Conservation (phyloP, 2,888 invertebrate genomes). For the Acronicta aceris region DNA sequence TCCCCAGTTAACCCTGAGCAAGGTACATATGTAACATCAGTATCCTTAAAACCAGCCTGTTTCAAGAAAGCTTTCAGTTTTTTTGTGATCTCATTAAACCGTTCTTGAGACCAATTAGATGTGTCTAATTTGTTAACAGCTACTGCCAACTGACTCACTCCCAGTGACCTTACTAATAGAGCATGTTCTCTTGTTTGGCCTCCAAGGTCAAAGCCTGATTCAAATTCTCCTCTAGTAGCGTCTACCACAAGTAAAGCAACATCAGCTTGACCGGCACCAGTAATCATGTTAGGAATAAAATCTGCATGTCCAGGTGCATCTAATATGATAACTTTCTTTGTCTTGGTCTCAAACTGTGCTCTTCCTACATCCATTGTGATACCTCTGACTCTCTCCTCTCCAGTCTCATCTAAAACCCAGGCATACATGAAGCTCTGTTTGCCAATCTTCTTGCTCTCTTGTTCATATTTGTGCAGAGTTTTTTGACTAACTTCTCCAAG, state of each 20-base stretch:
- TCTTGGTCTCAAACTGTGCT: constrained; percentile 96
- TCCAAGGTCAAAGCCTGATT: constrained; percentile 99
- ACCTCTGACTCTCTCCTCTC: constrained; percentile 98
- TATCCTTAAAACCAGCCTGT: constrained; percentile 97
- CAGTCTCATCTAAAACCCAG: constrained; percentile 99
- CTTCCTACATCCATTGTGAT: constrained; percentile 99
- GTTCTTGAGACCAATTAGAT: constrained; percentile 96
- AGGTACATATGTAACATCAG: constrained; percentile 96
- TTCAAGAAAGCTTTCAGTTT: constrained; percentile 95
- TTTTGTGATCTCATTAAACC: constrained; percentile 96
- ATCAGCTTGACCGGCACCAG: constrained; percentile 99
- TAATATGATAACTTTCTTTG: constrained; percentile 94
- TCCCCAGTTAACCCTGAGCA: constrained; percentile 99
- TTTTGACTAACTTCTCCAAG: constrained; percentile 96
- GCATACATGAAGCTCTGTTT: constrained; percentile 99
- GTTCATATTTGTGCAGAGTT: constrained; percentile 98
- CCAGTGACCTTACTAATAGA: constrained; percentile 95
- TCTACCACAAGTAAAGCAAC: constrained; percentile 98
- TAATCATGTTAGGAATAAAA: constrained; percentile 99
- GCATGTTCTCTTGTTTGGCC: constrained; percentile 99
- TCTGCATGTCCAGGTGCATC: constrained; percentile 99
- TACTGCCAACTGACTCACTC: constrained; percentile 97
- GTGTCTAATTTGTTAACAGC: constrained; percentile 99
- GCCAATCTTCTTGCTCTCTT: constrained; percentile 98
- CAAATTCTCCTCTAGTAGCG: constrained; percentile 98